These are phyloP conservation scores for Lobophora halterata DNA, from an alignment of 2,888 invertebrate genomes.

Conservation along the genomic window DNA sequence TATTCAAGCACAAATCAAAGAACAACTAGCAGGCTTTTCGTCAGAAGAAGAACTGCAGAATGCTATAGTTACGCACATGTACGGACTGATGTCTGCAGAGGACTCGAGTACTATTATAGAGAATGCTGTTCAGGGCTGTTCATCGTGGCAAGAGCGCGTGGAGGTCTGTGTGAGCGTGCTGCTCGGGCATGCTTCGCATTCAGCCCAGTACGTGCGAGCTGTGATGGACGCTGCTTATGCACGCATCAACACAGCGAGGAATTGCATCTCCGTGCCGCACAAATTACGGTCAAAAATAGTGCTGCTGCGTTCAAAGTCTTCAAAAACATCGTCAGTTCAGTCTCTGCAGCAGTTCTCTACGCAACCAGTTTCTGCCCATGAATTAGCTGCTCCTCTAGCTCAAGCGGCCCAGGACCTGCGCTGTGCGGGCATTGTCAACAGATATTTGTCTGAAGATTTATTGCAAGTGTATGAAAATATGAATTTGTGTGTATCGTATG, in stretches of 20 bases:
- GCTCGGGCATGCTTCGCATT: slow-evolving; percentile 38
- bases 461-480: slow-evolving; percentile 32
- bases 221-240: slow-evolving; percentile 42
- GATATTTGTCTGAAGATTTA: slow-evolving; percentile 37
- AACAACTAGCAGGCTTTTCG: slow-evolving; percentile 27
- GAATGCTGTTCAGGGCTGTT: slow-evolving; percentile 5
- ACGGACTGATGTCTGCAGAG: slow-evolving; percentile 27
- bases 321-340: not conserved
- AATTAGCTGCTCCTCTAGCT: slow-evolving; percentile 36
- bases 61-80: slow-evolving; percentile 36
- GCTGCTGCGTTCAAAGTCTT: slow-evolving; percentile 32
- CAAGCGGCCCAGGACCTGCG: slow-evolving; percentile 35
- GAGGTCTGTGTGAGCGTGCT: slow-evolving; percentile 36
- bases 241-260: slow-evolving; percentile 33
- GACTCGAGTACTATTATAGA: slow-evolving; percentile 17
- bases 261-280: slow-evolving; percentile 24
- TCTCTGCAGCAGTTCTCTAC: slow-evolving; percentile 33
- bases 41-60: slow-evolving; percentile 36
- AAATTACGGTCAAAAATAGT: slow-evolving; percentile 42
- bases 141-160: slow-evolving; percentile 32
- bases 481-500: slow-evolving; percentile 35
- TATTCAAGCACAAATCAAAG: slow-evolving; percentile 31
- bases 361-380: slow-evolving; percentile 34
- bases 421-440: slow-evolving; percentile 44
- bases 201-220: slow-evolving; percentile 45